Base-by-base conservation (phyloP, 2,888 invertebrate species). In the Andrena dorsata region DNA sequence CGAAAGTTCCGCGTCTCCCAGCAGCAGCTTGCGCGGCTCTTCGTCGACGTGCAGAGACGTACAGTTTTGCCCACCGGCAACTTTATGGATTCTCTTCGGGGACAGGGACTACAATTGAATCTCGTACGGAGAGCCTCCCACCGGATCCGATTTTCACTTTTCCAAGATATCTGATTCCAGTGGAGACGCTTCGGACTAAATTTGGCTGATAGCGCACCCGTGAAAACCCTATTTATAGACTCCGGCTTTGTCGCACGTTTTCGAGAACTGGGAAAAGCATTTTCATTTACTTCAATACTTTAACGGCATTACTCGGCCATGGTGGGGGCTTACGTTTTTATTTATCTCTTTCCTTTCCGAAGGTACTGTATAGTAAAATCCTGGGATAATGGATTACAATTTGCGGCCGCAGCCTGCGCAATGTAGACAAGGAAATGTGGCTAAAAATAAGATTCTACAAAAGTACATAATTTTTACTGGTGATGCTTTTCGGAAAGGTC, bases 21-120 rank as follows among this genome's bases (percentile, higher is more conserved):
- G 81, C 61, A 47, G 58, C 76, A 81, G 69, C 83, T 81, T 81
- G 81, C 81, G 20, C 41, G 32, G 61, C 60, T 81, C 68, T 49
- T 49, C 53, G 53, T 76, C 41, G 66, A 69, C 79, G 66, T 58
- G 63, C 20, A 66, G 56, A 65, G 66, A 30, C 63, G 75, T 64
- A 72, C 61, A 58, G 56, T 32, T 66, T 61, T 60, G 28, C 56
- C 61, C 20, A 53, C 30, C 41, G 47, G 41, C 35, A 76, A 75
- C 80, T 80, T 82, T 76, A 64, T 63, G 66, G 47, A 68, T 69
- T 53, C 74, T 49, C 74, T 26, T 32, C n/a, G 32, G 60, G 71
- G 32, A 65, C 28, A 30, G 28, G 23, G 70, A 20, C 49, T 49
- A 56, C 72, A 73, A 80, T 77, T 72, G 80, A 80, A 80, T 80